Evolutionary conservation across 2,113 vertebrate genomes (phyloP).

Genomic region (Pygoscelis adeliae): DNA sequence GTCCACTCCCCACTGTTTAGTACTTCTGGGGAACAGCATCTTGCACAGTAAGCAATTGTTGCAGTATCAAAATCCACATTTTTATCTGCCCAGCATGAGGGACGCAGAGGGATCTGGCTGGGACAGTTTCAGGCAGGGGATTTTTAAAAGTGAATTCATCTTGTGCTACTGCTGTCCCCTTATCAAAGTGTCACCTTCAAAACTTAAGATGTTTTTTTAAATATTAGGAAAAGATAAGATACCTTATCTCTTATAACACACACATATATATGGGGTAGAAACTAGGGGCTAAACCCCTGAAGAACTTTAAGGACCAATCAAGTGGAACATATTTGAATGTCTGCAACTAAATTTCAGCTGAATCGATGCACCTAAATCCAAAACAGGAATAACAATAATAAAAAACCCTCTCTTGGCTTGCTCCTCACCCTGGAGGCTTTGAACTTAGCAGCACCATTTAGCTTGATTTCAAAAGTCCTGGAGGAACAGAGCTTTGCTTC

Average conservation of each 20-base stretch:
- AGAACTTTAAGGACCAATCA: neutral
- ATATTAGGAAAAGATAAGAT: neutral
- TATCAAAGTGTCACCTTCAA: neutral
- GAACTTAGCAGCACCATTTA: neutral
- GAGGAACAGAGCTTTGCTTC: neutral
- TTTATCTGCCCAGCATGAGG: neutral
- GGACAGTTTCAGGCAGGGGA: neutral
- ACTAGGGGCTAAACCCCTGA: neutral
- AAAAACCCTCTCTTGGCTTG: neutral
- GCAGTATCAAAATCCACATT: neutral
- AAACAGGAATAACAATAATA: neutral
- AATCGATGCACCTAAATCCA: neutral
- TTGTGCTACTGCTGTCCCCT: neutral
- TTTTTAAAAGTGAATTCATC: neutral
- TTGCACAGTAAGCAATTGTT: neutral
- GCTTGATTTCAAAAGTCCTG: neutral
- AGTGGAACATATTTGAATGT: neutral
- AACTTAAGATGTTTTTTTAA: neutral
- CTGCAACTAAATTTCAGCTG: neutral
- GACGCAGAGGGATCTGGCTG: neutral
- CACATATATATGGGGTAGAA: neutral
- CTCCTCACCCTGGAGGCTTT: neutral
- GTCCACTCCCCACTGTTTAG: neutral
- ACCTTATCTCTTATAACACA: neutral
- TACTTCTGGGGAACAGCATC: constrained; percentile 10